phyloP scores from a whole-genome alignment of 1,140 invertebrate genomes.

The Drosophila sproati region DNA sequence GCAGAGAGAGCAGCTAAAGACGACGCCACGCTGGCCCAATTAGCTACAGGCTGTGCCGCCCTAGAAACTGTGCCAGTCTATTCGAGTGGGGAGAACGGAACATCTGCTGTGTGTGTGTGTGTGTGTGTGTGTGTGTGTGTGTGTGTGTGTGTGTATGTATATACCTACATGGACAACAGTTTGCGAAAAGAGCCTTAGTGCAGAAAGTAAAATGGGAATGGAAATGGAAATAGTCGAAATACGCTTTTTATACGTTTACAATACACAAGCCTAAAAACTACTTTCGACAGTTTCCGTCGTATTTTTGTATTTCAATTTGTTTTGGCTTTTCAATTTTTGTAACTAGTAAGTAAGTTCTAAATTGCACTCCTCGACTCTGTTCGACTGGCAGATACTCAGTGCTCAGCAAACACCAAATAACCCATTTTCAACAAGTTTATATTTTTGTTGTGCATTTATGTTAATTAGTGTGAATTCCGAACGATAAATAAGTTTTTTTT shows the following conservation, averaged over 20 bases:
- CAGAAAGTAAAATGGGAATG: neutral
- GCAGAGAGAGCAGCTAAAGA: conserved; percentile 16
- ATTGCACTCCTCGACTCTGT: too few species aligned
- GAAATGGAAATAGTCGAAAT: neutral
- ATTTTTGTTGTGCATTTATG: too few species aligned
- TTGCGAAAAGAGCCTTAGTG: neutral
- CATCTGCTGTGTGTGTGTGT: conserved; percentile 3
- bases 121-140: neutral
- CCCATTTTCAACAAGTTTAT: too few species aligned
- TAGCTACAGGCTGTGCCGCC: conserved; percentile 63
- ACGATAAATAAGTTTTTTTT: too few species aligned
- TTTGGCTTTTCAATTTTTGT: too few species aligned
- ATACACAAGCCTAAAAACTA: neutral
- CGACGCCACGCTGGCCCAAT: conserved; percentile 70
- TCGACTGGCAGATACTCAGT: too few species aligned
- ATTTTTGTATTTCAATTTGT: too few species aligned
- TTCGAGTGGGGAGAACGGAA: neutral
- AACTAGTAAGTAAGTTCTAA: too few species aligned
- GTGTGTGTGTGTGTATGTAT: neutral
- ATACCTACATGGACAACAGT: conserved; percentile 4
- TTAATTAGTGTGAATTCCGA: too few species aligned
- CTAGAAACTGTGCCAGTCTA: conserved; percentile 29
- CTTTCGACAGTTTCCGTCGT: too few species aligned
- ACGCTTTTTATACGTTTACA: neutral
- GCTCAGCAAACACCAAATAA: too few species aligned